Conservation (phyloP, 2,797 vertebrate genomes). For the Sebastes vulpes region DNA sequence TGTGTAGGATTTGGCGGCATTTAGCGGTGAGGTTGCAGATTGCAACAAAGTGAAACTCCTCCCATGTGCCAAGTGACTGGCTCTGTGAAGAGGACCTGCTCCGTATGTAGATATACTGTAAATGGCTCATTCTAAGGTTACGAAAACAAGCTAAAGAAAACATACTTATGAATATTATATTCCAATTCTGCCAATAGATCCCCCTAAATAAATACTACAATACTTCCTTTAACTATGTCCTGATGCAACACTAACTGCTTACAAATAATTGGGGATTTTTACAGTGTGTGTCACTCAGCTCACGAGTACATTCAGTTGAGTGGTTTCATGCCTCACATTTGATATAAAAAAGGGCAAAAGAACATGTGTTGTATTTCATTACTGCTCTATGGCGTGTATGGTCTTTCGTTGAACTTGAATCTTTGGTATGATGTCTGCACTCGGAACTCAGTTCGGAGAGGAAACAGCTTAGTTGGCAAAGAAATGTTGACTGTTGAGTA, state of each 20-base stretch:
- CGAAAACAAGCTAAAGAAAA: too few species aligned
- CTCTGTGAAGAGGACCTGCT: too few species aligned
- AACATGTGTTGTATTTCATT: background rate
- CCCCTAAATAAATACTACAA: too few species aligned
- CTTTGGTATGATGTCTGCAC: background rate
- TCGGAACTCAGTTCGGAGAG: background rate
- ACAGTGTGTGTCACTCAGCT: background rate
- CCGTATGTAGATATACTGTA: too few species aligned
- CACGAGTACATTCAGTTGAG: background rate
- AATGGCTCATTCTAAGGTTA: too few species aligned
- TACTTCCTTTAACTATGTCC: background rate
- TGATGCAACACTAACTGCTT: background rate
- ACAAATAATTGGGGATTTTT: background rate
- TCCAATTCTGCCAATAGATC: too few species aligned
- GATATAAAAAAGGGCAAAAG: background rate
- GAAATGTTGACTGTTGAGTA: background rate
- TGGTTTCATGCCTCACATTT: background rate
- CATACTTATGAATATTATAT: too few species aligned
- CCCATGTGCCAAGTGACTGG: too few species aligned
- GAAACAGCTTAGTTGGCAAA: background rate
- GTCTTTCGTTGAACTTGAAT: background rate
- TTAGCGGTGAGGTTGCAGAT: too few species aligned
- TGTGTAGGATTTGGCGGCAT: background rate
- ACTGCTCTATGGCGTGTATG: background rate
- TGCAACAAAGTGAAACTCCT: too few species aligned